Base-by-base conservation (phyloP, 2,797 vertebrate species). In the Phylloscopus collybita region DNA sequence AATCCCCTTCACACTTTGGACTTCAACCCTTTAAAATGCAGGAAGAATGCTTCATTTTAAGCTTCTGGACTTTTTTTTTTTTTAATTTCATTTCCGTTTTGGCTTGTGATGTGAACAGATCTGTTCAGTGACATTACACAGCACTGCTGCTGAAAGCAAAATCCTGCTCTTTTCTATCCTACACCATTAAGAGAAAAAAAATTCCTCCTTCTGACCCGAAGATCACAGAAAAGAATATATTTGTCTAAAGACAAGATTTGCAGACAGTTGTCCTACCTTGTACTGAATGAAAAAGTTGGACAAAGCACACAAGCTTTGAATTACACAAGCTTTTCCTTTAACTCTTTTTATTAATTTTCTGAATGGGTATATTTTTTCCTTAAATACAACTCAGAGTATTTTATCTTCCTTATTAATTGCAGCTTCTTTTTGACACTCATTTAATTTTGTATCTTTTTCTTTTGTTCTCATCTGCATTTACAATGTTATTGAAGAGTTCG, bases 1-100 rank as follows among this genome's bases (percentile, higher is more conserved):
- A 76, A 81, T 79, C 51, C 32, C 64, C 83, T 85, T 84, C 67
- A 86, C 30, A 38, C 45, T 92, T 78, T 20, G 64, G 45, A 88
- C 71, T 76, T 92, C 50, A 74, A 64, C 26, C n/a, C 47, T 73
- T 74, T n/a, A 88, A 93, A 88, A 74, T 45, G 36, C 38, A 86
- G 36, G 45, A 81, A 92, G 54, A 92, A 84, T 38, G 18, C 34
- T 70, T 80, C 45, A 21, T 86, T 96, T 92, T 62, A 88, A 88
- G 71, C 40, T 84, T 66, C 44, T 75, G 59, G 26, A 21, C 23
- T 30, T 60, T n/a, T 64, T 54, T 50, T 49, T 53, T 67, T 42
- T 42, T n/a, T 3, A 26, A 50, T 38, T 90, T 80, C 26, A 67
- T 91, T 90, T 91, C 71, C 2, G 0, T 80, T 84, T 94, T 90